Evolutionary conservation across 2,888 invertebrate species (phyloP).

Genomic region (Acronicta leporina): DNA sequence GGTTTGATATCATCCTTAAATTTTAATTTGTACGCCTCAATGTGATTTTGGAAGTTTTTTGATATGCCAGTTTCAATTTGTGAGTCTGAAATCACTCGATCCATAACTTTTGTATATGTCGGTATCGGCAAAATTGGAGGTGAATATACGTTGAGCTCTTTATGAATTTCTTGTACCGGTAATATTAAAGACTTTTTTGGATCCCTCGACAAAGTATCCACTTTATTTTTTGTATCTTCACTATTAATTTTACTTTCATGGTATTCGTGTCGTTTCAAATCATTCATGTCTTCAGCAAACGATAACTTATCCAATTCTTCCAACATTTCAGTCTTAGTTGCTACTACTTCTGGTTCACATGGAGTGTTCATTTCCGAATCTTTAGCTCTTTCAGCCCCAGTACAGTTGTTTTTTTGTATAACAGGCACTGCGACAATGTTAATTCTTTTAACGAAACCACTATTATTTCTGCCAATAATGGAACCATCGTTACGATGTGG

Average conservation of each 20-base stretch:
- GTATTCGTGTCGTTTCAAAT: background rate
- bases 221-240: conserved; percentile 9
- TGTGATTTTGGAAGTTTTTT: background rate
- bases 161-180: conserved; percentile 8
- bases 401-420: background rate
- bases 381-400: conserved; percentile 1
- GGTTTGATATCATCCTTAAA: conserved; percentile 19
- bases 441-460: conserved; percentile 53
- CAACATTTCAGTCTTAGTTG: conserved; percentile 55
- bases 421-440: conserved; percentile 26
- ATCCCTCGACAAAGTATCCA: conserved; percentile 11
- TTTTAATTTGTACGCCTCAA: conserved; percentile 1
- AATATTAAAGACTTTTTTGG: conserved; percentile 5
- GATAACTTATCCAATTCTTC: conserved; percentile 53
- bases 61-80: background rate
- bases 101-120: conserved; percentile 60
- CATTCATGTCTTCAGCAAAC: conserved; percentile 10
- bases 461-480: conserved; percentile 50
- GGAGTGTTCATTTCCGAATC: background rate
- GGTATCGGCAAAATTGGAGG: conserved; percentile 76
- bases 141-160: conserved; percentile 63
- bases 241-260: background rate
- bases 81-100: conserved; percentile 7
- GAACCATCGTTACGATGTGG: conserved; percentile 16
- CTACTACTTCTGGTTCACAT: conserved; percentile 23